Evolutionary conservation across 2,113 vertebrate species (phyloP).

Genomic region (Pygoscelis antarcticus): DNA sequence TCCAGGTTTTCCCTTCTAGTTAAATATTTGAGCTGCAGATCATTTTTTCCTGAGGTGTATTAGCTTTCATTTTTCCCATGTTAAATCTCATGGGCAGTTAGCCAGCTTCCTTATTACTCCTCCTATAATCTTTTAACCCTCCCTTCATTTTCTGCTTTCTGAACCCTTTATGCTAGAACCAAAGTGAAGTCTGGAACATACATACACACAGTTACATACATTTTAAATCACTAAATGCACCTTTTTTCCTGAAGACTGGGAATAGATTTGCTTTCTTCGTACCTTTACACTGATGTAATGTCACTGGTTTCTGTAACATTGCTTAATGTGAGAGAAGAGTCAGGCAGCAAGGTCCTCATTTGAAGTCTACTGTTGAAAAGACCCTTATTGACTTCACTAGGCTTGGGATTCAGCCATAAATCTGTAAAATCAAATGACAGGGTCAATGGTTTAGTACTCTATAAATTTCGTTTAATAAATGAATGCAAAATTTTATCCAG

Average conservation of each 20-base stretch:
- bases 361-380: not conserved
- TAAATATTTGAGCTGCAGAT: slow-evolving; percentile 27
- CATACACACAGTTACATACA: not conserved
- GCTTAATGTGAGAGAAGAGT: not conserved
- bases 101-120: not conserved
- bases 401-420: slow-evolving; percentile 5
- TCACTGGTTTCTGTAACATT: not conserved
- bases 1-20: not conserved
- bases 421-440: slow-evolving; percentile 16
- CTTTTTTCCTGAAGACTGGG: not conserved
- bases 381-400: slow-evolving; percentile 15
- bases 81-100: slow-evolving; percentile 10
- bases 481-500: slow-evolving; percentile 54
- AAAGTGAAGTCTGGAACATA: not conserved
- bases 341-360: not conserved
- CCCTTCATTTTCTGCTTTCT: not conserved
- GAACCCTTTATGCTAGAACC: not conserved
- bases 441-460: slow-evolving; percentile 48
- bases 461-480: slow-evolving; percentile 58
- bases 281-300: not conserved
- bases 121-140: not conserved
- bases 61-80: slow-evolving; percentile 22
- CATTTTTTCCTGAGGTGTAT: not conserved
- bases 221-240: not conserved
- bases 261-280: not conserved